Conservation (phyloP, 2,113 vertebrate species). For the Forbesichthys papilliferus region DNA sequence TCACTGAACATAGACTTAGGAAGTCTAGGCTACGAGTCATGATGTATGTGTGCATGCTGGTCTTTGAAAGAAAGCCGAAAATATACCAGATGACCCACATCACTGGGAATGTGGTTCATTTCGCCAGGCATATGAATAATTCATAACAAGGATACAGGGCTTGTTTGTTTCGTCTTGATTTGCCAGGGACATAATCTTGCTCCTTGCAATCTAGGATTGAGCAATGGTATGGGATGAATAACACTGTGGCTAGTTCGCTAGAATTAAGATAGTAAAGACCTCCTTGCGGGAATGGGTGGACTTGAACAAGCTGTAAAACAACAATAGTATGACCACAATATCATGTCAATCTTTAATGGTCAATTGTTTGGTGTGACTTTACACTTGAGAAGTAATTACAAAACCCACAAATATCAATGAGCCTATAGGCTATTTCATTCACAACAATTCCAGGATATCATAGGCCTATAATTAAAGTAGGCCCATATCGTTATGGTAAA, state of each 20-base stretch:
- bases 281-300: not conserved
- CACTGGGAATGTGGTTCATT: slow-evolving; percentile 48
- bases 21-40: not conserved
- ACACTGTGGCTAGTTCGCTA: slow-evolving; percentile 31
- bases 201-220: slow-evolving; percentile 37
- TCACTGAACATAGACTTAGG: not conserved
- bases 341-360: too few relatives aligned
- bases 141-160: slow-evolving; percentile 50
- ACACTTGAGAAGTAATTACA: too few relatives aligned
- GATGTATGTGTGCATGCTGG: slow-evolving; percentile 4
- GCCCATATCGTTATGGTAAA: too few relatives aligned
- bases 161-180: slow-evolving; percentile 28
- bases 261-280: slow-evolving; percentile 14
- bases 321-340: too few relatives aligned
- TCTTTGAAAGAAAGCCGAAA: slow-evolving; percentile 23
- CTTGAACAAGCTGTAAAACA: too few relatives aligned
- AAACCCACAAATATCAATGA: too few relatives aligned
- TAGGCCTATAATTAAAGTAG: too few relatives aligned
- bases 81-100: slow-evolving; percentile 52
- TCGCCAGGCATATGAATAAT: slow-evolving; percentile 66
- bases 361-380: too few relatives aligned
- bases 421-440: too few relatives aligned
- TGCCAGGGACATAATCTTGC: slow-evolving; percentile 38
- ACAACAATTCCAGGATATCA: too few relatives aligned
- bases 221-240: slow-evolving; percentile 29